These are phyloP conservation scores for Eupithecia subumbrata DNA, from an alignment of 2,888 invertebrate species.

Conservation along the genomic window DNA sequence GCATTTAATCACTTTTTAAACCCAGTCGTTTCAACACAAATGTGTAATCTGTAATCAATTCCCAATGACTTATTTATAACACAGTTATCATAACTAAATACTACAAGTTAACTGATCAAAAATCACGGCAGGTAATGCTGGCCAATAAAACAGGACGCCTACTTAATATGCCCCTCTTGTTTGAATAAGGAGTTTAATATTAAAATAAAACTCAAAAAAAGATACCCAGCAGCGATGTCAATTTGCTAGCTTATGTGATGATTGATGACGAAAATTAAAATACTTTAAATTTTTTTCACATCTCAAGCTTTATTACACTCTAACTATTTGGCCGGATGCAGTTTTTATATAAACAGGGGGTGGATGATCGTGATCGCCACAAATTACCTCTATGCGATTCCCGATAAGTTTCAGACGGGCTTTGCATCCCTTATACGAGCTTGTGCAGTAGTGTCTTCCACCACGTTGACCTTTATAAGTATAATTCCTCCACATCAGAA, in stretches of 20 bases:
- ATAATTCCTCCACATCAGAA: conserved; percentile 20
- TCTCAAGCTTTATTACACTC: not conserved
- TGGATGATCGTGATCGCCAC: conserved; percentile 28
- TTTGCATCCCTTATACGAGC: conserved; percentile 16
- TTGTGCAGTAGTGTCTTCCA: conserved; percentile 24
- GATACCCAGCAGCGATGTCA: too few relatives aligned
- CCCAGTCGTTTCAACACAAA: not conserved
- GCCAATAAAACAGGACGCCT: too few relatives aligned
- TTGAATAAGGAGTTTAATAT: too few relatives aligned
- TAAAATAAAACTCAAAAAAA: too few relatives aligned
- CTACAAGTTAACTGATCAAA: too few relatives aligned
- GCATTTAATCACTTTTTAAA: too few relatives aligned
- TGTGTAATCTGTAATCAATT: conserved; percentile 20
- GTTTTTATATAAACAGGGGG: conserved; percentile 28
- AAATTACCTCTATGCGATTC: conserved; percentile 11
- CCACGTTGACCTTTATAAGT: not conserved
- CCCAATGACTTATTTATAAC: not conserved
- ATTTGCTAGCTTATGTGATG: too few relatives aligned
- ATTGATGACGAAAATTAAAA: too few relatives aligned
- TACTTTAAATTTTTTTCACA: too few relatives aligned
- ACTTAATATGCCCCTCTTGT: too few relatives aligned
- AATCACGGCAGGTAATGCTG: too few relatives aligned
- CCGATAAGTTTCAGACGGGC: conserved; percentile 28
- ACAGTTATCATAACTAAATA: not conserved
- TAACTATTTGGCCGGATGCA: not conserved